Conservation (phyloP, 2,113 vertebrate genomes). For the Aegithalos caudatus region DNA sequence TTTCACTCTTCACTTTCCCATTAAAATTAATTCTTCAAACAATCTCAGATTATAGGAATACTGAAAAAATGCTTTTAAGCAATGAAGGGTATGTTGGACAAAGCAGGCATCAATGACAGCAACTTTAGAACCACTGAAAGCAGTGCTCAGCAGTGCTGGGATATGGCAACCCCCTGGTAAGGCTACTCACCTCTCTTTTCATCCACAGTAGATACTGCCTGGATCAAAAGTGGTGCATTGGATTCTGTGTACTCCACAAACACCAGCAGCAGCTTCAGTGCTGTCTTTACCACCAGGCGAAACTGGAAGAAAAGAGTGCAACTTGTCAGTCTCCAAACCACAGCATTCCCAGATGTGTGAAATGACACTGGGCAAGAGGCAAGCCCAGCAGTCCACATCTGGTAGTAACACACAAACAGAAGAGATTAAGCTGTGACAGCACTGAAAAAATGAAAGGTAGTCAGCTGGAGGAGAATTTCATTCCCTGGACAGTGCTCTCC, state of each 20-base stretch:
- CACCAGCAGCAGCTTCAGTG: conserved; percentile 92
- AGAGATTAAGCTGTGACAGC: background rate
- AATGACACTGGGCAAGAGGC: background rate
- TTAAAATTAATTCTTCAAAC: background rate
- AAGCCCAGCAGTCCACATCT: background rate
- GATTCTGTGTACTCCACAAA: conserved; percentile 95
- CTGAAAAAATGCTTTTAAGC: background rate
- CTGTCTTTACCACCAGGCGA: conserved; percentile 94
- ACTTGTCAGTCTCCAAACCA: conserved; percentile 8
- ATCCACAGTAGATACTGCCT: conserved; percentile 82
- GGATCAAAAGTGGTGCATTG: conserved; percentile 82
- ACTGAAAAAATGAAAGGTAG: background rate
- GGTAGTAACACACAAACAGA: rapidly evolving
- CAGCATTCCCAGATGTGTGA: background rate
- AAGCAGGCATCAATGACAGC: background rate
- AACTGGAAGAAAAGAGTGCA: conserved; percentile 73
- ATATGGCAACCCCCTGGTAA: background rate
- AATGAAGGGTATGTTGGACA: background rate
- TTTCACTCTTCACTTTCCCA: background rate
- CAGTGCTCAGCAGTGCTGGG: background rate
- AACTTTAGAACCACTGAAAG: background rate
- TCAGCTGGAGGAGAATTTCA: background rate
- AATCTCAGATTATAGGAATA: background rate
- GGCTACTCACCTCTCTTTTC: conserved; percentile 81
- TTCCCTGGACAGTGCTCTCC: background rate